Percentiles rank a stretch among this genome's conserved stretches.
These are phyloP conservation scores for Magallana ariakensis DNA, from an alignment of 1,140 invertebrate species.

Conservation along the genomic window DNA sequence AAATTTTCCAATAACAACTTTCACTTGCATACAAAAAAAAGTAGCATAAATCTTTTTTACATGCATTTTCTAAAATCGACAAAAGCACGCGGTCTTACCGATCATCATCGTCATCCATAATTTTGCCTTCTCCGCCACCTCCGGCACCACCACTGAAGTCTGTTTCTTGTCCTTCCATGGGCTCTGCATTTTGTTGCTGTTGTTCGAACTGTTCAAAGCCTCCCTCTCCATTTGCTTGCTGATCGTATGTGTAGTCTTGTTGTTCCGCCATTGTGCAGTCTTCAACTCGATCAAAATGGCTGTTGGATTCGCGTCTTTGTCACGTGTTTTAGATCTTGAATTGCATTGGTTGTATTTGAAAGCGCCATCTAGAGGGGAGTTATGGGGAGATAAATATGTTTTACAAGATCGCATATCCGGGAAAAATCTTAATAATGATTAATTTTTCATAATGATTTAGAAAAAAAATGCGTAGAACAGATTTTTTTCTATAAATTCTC, in stretches of 20 bases:
- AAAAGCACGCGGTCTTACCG: conserved; percentile 11
- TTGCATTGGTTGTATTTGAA: conserved; percentile 28
- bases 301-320: not conserved
- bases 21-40: not conserved
- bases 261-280: conserved; percentile 34
- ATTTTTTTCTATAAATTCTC: too few relatives aligned
- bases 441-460: too few relatives aligned
- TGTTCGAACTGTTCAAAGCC: conserved; percentile 43
- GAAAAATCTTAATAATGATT: too few relatives aligned
- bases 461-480: too few relatives aligned
- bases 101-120: conserved; percentile 43
- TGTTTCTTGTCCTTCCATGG: conserved; percentile 50
- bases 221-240: conserved; percentile 12
- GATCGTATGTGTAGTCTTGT: conserved; percentile 15
- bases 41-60: not conserved
- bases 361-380: not conserved
- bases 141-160: conserved; percentile 36
- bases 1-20: too few relatives aligned
- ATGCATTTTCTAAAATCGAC: not conserved
- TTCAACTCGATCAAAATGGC: not conserved
- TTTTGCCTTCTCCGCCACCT: conserved; percentile 38
- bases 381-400: too few relatives aligned
- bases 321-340: conserved; percentile 9
- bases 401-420: too few relatives aligned
- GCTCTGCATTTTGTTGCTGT: conserved; percentile 45